These are phyloP conservation scores for Drosophila sordidula DNA, from an alignment of 2,888 invertebrate species.

Conservation along the genomic window DNA sequence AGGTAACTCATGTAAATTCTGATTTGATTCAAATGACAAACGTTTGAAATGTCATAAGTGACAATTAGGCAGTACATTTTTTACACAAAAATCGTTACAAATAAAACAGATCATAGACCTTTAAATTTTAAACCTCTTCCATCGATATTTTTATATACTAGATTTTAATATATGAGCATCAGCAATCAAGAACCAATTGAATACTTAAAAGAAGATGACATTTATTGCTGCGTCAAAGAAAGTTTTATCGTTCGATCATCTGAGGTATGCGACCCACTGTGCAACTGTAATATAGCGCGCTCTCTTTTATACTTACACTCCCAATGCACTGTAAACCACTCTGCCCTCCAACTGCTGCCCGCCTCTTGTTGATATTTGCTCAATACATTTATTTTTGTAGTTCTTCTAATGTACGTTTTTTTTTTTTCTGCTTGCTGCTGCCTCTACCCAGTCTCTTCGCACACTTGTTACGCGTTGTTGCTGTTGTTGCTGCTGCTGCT, in stretches of 20 bases:
- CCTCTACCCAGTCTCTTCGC: conserved; percentile 39
- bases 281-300: conserved; percentile 16
- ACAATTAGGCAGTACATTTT: neutral
- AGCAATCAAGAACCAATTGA: neutral
- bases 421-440: conserved; percentile 16
- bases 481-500: conserved; percentile 25
- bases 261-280: conserved; percentile 37
- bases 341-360: conserved; percentile 7
- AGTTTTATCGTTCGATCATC: conserved; percentile 8
- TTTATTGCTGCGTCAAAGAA: neutral
- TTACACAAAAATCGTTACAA: neutral
- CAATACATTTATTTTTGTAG: conserved; percentile 74
- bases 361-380: conserved; percentile 68
- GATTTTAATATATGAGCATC: too few relatives aligned
- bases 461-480: conserved; percentile 69
- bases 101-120: too few relatives aligned
- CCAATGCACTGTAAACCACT: conserved; percentile 30
- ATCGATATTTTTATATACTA: too few relatives aligned
- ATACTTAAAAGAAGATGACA: conserved; percentile 4
- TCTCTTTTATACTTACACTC: conserved; percentile 15
- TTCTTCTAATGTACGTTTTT: conserved; percentile 40
- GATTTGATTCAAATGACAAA: neutral
- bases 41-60: neutral
- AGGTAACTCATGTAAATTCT: neutral
- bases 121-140: too few relatives aligned